Percentiles rank a stretch among this genome's conserved stretches.
Conservation (phyloP, 2,888 invertebrate genomes). For the Phasia obesa region DNA sequence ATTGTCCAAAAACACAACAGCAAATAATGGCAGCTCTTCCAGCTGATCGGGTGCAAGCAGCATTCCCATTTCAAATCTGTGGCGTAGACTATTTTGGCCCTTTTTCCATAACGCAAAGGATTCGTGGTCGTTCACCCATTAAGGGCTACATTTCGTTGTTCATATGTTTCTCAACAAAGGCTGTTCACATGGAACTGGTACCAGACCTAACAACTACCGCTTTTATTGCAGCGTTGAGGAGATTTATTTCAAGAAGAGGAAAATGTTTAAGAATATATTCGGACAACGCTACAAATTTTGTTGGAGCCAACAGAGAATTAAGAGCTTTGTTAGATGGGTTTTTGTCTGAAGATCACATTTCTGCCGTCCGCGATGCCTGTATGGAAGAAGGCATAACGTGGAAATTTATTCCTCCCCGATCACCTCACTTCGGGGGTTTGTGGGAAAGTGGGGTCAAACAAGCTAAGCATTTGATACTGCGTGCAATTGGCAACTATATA, state of each 20-base stretch:
- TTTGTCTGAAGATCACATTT: neutral
- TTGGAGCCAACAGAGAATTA: constrained; percentile 33
- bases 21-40: constrained; percentile 15
- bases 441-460: constrained; percentile 43
- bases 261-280: constrained; percentile 10
- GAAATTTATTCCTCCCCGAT: constrained; percentile 38
- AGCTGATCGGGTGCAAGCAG: neutral
- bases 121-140: constrained; percentile 3
- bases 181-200: constrained; percentile 18
- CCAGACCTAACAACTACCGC: neutral
- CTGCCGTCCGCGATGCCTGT: constrained; percentile 6
- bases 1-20: constrained; percentile 4
- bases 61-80: constrained; percentile 6
- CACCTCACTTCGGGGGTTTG: constrained; percentile 47
- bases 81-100: neutral
- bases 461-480: constrained; percentile 7
- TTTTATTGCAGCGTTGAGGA: too few species aligned
- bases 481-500: neutral
- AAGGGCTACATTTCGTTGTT: constrained; percentile 29
- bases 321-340: neutral
- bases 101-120: constrained; percentile 9
- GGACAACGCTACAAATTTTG: constrained; percentile 48
- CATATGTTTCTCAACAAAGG: constrained; percentile 38
- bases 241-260: constrained; percentile 11
- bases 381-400: neutral